Evolutionary conservation across 2,113 vertebrate genomes (phyloP), one percentile per base, ranked within the genome.

Genomic region (Macquaria ambigua): DNA sequence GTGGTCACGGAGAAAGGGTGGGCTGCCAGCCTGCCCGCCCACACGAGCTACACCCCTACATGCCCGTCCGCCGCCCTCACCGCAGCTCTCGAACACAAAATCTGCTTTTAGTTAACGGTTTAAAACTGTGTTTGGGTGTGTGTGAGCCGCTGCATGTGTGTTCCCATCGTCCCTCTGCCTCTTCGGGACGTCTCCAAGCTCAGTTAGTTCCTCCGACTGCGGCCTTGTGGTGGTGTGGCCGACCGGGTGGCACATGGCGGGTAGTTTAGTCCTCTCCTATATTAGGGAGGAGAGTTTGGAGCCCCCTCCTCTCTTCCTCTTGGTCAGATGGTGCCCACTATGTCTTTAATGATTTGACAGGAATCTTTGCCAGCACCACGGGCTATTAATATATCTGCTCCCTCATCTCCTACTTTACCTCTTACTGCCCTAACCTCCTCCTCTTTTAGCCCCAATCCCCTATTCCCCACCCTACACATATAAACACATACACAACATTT

Each of bases 31-130:
- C 84, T 85, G 81, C 86, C 82, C 84, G 85, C 85, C 92, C 93
- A 90, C 93, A 91, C 41, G 46, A 85, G 88, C 86, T 83, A 90
- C 90, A 89, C 84, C 77, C 93, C 79, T 59, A 67, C 89, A 78
- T 85, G 85, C 93, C 87, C 80, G 64, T 63, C 86, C 72, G 58
- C 91, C 87, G 48, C 86, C 79, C 80, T 87, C 83, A 87, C 88
- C 93, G 55, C 92, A 91, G 80, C 87, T 53, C 90, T 82, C 69
- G 1, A 83, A 92, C 87, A 85, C 82, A 82, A 85, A 92, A 93
- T 94, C 93, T 94, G 93, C 89, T 94, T 94, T 62, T 64, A 93
- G 85, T 94, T 94, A 94, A 93, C 46, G 55, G 86, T 88, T 91
- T 75, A 79, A 89, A 91, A 66, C 63, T 87, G 63, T 87, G 84